These are phyloP conservation scores for Mactromeris polynyma DNA, from an alignment of 2,888 invertebrate species.

Conservation along the genomic window DNA sequence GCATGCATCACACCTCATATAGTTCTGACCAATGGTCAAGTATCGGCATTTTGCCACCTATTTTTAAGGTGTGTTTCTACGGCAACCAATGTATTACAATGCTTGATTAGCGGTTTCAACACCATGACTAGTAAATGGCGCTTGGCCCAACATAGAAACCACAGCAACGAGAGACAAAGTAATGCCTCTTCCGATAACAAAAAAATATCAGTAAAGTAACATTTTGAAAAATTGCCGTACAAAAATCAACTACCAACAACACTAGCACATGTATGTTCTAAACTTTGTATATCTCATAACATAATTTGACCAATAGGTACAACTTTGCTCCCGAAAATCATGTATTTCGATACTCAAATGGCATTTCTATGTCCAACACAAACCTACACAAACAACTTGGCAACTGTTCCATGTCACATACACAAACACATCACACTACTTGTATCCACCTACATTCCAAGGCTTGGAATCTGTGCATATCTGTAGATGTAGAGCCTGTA, in stretches of 20 bases:
- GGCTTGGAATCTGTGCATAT: conserved; percentile 82
- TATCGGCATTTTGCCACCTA: not conserved
- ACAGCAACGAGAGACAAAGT: conserved; percentile 23
- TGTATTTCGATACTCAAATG: not conserved
- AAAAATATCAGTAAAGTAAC: conserved; percentile 35
- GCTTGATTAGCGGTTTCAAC: conserved; percentile 58
- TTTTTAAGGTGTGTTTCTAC: conserved; percentile 31
- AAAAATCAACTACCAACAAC: conserved; percentile 31
- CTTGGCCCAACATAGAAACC: conserved; percentile 45
- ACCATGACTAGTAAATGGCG: conserved; percentile 62
- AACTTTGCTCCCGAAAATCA: not conserved
- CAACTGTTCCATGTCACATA: not conserved
- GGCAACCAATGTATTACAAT: conserved; percentile 44
- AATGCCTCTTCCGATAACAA: conserved; percentile 33
- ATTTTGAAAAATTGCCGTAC: conserved; percentile 35
- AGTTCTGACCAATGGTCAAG: conserved; percentile 25
- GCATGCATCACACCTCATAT: conserved; percentile 21
- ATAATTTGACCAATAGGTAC: not conserved
- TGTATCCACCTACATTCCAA: conserved; percentile 70
- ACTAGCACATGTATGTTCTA: conserved; percentile 41
- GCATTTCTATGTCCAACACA: not conserved
- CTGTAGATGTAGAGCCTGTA: conserved; percentile 99
- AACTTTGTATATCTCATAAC: not conserved
- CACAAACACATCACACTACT: no score
- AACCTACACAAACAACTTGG: not conserved